These are phyloP conservation scores for Mythimna lalbum DNA, from an alignment of 2,888 invertebrate species.

Conservation along the genomic window DNA sequence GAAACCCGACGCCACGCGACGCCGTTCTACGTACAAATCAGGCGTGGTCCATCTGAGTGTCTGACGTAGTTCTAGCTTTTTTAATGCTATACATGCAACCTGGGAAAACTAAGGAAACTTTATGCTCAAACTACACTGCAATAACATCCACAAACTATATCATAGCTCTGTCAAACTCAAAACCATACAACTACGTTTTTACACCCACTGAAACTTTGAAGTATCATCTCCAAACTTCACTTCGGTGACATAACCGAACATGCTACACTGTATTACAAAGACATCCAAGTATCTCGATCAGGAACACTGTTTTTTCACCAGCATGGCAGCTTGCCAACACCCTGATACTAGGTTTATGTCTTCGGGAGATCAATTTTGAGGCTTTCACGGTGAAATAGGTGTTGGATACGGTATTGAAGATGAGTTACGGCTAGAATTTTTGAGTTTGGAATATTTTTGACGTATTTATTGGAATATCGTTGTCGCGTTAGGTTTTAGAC, in stretches of 20 bases:
- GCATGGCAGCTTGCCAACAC: conserved; percentile 60
- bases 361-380: conserved; percentile 56
- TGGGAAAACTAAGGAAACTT: no score
- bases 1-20: no score
- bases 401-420: conserved; percentile 31
- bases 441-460: not conserved
- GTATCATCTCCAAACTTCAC: conserved; percentile 4
- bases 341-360: conserved; percentile 52
- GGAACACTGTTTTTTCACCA: conserved; percentile 55
- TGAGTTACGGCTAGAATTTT: conserved; percentile 27
- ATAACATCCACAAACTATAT: not conserved
- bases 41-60: no score
- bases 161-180: not conserved
- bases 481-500: no score
- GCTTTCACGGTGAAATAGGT: conserved; percentile 48
- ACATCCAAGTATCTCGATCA: conserved; percentile 47
- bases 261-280: conserved; percentile 34
- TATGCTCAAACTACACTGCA: no score
- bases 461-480: not conserved
- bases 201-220: not conserved
- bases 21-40: no score
- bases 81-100: no score
- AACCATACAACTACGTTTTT: no score
- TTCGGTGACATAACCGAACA: conserved; percentile 12
- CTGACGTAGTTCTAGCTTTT: no score